Base-by-base conservation (phyloP, 1,140 invertebrate genomes). In the Lysiphlebus fabarum region DNA sequence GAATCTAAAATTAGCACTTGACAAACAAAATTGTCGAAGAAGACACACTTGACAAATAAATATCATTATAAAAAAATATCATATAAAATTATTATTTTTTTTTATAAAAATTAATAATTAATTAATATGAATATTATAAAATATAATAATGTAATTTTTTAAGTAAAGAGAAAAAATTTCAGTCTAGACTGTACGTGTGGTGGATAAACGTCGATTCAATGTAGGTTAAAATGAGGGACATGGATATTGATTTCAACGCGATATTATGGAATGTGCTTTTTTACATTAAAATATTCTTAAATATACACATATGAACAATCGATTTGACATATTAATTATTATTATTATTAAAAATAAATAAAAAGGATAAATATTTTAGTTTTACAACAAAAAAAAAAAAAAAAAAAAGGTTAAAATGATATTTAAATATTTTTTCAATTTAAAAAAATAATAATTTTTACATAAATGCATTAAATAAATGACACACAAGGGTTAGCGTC, bases 231-330 rank as follows among this genome's bases (percentile, higher is more conserved):
- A 76, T 75, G 67, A 70, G 69, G 65, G 64, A 70, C 70, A 68
- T 70, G 70, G 72, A 63, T 76, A 78, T 78, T 73, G 76, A 78
- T 78, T 78, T 77, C 74, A 76, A 65, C 68, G 65, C 43, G 66
- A 69, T 70, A 50, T 73, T 77, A 71, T 74, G 73, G 72, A 78
- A 77, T 77, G 74, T 64, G 69, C 68, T n/a, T 65, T 73, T 70
- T 69, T 65, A 69, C 69, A 67, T 69, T 70, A n/a, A 72, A 68
- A 67, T 65, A 26, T 54, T 40, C 34, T 59, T 40, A 59, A 41
- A 45, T 26, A 17, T 41, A 41, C 50, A 59, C 57, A n/a, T n/a
- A 49, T 59, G 57, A 41, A 53, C 57, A 59, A 56, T 40, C 17
- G 4, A 26, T 26, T 26, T 26, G 17, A 26, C 17, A 26, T 1